Conservation (phyloP, 2,113 vertebrate species). For the Corythaeola cristata region DNA sequence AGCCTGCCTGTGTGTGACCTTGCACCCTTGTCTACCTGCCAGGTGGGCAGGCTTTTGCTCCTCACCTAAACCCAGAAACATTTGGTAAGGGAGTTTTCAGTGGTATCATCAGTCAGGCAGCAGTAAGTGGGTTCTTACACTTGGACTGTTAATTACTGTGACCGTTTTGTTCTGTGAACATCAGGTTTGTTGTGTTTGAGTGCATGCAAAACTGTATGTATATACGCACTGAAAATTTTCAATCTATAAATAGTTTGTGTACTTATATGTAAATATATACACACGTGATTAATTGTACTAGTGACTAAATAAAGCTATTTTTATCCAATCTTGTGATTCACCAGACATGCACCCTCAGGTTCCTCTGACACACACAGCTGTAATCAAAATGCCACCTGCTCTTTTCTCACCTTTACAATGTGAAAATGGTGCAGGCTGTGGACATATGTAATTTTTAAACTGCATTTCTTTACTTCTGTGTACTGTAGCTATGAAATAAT, state of each 20-base stretch:
- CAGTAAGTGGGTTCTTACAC: background rate
- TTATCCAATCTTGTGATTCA: background rate
- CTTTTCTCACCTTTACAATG: background rate
- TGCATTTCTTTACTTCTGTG: background rate
- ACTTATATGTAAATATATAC: background rate
- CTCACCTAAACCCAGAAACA: background rate
- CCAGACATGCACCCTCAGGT: background rate
- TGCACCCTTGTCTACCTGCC: background rate
- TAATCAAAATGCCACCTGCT: background rate
- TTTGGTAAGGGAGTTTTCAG: background rate
- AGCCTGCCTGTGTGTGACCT: background rate
- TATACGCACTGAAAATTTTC: background rate
- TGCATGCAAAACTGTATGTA: background rate
- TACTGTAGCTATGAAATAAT: background rate
- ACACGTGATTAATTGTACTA: background rate
- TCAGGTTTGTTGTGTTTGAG: background rate
- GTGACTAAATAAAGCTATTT: background rate
- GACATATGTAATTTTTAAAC: background rate
- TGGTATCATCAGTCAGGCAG: background rate
- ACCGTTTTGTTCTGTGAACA: background rate
- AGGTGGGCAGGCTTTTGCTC: background rate
- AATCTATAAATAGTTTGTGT: background rate
- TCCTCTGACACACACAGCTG: background rate
- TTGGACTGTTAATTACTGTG: background rate
- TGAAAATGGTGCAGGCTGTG: background rate